These are phyloP conservation scores for Tenualosa ilisha DNA, from an alignment of 2,797 vertebrate genomes.

Conservation along the genomic window DNA sequence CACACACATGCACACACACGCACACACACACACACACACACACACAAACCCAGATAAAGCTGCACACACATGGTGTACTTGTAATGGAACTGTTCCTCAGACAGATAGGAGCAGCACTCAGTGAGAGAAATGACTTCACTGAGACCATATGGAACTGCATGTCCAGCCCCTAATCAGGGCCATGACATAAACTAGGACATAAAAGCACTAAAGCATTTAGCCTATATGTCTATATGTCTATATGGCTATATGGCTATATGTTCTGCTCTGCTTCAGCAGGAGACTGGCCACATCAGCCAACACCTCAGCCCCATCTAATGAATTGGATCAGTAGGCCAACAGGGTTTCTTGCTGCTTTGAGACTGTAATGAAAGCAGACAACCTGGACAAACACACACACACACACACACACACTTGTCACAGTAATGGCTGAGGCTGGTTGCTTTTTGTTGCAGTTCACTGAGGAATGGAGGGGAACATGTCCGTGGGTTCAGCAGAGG, in stretches of 20 bases:
- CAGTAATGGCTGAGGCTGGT: background rate
- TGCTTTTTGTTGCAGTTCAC: background rate
- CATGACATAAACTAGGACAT: no score
- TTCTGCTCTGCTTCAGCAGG: no score
- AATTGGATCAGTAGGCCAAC: background rate
- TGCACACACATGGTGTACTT: background rate
- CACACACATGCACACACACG: background rate
- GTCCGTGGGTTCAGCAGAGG: background rate
- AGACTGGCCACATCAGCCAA: no score
- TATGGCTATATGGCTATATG: no score
- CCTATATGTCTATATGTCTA: no score
- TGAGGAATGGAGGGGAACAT: background rate
- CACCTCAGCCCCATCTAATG: background rate
- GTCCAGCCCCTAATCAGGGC: no score
- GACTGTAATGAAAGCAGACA: background rate
- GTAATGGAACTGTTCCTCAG: background rate
- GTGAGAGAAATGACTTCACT: no score
- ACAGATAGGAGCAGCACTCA: background rate
- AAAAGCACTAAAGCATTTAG: no score
- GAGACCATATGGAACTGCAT: no score
- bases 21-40: background rate
- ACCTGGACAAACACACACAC: background rate
- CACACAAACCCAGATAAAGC: background rate
- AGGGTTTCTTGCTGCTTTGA: background rate
- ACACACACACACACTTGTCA: background rate